phyloP scores from a whole-genome alignment of 2,888 invertebrate genomes.

The Catocala sponsa region DNA sequence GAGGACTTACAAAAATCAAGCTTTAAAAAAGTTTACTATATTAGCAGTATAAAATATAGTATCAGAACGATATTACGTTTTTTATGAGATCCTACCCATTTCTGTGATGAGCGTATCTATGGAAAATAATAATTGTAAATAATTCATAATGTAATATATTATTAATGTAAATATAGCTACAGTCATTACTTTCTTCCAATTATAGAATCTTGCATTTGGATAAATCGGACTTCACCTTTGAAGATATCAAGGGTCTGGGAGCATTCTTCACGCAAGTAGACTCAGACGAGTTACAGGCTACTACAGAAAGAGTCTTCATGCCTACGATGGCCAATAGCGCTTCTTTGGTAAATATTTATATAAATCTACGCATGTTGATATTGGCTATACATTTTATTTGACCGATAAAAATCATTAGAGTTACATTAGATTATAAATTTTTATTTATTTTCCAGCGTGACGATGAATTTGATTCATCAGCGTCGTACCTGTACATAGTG shows the following conservation, averaged over 20 bases:
- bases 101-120: too few species aligned
- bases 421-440: background rate
- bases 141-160: too few species aligned
- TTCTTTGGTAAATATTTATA: slow-evolving; percentile 21
- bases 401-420: background rate
- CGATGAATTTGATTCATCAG: slow-evolving; percentile 58
- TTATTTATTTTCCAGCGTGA: slow-evolving; percentile 53
- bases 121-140: too few species aligned
- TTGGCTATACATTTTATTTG: background rate
- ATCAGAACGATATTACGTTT: too few species aligned
- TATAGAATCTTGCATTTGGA: slow-evolving; percentile 26
- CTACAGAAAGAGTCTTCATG: slow-evolving; percentile 25
- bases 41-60: too few species aligned
- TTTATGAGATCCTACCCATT: too few species aligned
- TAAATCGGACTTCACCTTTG: slow-evolving; percentile 20
- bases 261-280: slow-evolving; percentile 25
- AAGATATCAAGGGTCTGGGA: slow-evolving; percentile 28
- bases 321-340: slow-evolving; percentile 31
- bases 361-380: background rate
- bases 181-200: background rate
- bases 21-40: too few species aligned
- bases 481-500: slow-evolving; percentile 57
- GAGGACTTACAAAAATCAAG: too few species aligned
- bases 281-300: slow-evolving; percentile 36
- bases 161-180: background rate